Evolutionary conservation across 2,113 vertebrate species (phyloP), one percentile per base, ranked within the genome.

Genomic region (Phrynosoma platyrhinos): DNA sequence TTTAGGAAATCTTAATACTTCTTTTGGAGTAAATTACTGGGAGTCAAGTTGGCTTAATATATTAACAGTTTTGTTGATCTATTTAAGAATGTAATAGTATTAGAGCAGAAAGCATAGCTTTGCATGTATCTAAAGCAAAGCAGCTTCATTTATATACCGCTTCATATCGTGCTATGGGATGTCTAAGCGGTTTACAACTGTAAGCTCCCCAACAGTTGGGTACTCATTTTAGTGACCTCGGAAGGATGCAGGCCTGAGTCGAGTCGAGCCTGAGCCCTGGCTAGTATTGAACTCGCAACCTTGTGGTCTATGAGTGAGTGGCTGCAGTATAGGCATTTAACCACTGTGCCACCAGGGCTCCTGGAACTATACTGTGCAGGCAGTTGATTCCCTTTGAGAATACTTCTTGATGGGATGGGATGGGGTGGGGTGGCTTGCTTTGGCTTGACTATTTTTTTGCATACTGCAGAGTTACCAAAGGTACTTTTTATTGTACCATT

Each of bases 61-160:
- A 80, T 36, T 40, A 40, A 87, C 23, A 42, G 16, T 42, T 4
- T 40, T 72, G 78, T 30, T 87, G 52, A 81, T 55, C 32, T 58
- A 13, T 69, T 74, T 83, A 83, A 83, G 36, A 72, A n/a, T 21
- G 16, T 83, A 81, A 81, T 81, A 40, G n/a, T 58, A 71, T 72
- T 52, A 53, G 52, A 83, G 42, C 68, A 83, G 25, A 71, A 83
- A 83, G 27, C 5, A 69, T 25, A 82, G 20, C 79, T 40, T 40
- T 40, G n/a, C 10, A 36, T 18, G 40, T 25, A 71, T 82, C 36
- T 40, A n/a, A n/a, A n/a, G n/a, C n/a, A n/a, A n/a, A n/a, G n/a
- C n/a, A n/a, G n/a, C n/a, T n/a, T n/a, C n/a, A n/a, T n/a, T n/a
- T n/a, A n/a, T n/a, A n/a, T n/a, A n/a, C n/a, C n/a, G n/a, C n/a